Conservation (phyloP, 2,113 vertebrate species). For the Odontesthes bonariensis region DNA sequence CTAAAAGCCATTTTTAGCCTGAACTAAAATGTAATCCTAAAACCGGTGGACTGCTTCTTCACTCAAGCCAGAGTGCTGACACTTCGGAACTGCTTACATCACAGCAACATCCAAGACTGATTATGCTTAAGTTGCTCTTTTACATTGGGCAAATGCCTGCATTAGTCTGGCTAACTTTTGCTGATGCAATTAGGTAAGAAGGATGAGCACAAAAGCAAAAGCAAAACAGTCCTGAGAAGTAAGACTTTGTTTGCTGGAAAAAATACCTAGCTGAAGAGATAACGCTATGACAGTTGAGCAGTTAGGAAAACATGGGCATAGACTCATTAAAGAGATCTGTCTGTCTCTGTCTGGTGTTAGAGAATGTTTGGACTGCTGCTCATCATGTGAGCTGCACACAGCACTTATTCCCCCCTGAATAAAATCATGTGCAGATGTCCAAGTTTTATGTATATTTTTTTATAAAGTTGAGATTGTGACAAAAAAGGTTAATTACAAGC, state of each 20-base stretch:
- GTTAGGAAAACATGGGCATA: not conserved
- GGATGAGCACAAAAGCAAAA: constrained; percentile 32
- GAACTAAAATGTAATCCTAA: constrained; percentile 31
- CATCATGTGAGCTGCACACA: not conserved
- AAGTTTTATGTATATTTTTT: not conserved
- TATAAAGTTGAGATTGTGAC: not conserved
- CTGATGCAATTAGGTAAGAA: constrained; percentile 45
- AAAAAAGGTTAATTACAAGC: too few relatives aligned
- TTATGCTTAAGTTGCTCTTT: constrained; percentile 44
- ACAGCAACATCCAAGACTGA: constrained; percentile 40
- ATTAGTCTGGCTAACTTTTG: constrained; percentile 30
- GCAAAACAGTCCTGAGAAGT: not conserved
- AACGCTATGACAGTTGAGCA: constrained; percentile 4
- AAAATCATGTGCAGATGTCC: not conserved
- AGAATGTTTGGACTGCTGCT: not conserved
- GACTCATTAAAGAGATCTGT: constrained; percentile 13
- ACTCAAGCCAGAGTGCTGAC: not conserved
- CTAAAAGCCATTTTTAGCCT: constrained; percentile 38
- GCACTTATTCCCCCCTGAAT: not conserved
- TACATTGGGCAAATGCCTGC: constrained; percentile 6
- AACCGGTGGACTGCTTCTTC: not conserved
- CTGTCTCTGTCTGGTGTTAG: constrained; percentile 5
- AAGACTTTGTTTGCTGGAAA: constrained; percentile 14
- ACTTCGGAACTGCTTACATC: constrained; percentile 44
- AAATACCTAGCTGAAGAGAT: not conserved